phyloP scores from a whole-genome alignment of 2,113 vertebrate genomes.

The Atlantisia rogersi region DNA sequence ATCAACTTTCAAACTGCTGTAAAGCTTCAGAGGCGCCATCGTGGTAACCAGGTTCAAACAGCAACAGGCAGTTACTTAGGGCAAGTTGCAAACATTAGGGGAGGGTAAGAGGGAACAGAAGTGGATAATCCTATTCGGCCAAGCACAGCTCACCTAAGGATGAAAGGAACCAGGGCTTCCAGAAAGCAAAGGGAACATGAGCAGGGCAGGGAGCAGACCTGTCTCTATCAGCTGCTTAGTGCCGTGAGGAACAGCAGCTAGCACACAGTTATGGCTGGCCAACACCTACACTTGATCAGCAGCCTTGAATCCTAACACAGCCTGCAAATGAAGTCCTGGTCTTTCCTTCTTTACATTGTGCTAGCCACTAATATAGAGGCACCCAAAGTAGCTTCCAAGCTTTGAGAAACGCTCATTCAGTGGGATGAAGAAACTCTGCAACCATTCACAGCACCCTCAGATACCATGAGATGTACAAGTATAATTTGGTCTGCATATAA shows the following conservation, averaged over 20 bases:
- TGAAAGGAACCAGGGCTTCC: not conserved
- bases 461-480: not conserved
- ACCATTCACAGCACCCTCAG: not conserved
- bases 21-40: not conserved
- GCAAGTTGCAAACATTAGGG: not conserved
- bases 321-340: not conserved
- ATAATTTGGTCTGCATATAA: not conserved
- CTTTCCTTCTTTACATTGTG: not conserved
- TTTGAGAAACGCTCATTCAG: not conserved
- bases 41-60: not conserved
- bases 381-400: not conserved
- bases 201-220: not conserved
- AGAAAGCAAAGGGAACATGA: not conserved
- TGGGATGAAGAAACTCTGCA: not conserved
- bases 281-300: not conserved
- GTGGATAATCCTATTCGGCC: not conserved
- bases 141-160: not conserved
- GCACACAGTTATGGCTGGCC: not conserved
- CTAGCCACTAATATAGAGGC: fast-evolving
- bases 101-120: not conserved
- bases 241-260: not conserved
- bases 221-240: not conserved
- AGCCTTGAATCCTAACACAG: not conserved
- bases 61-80: not conserved
- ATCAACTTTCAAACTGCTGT: not conserved